A percentile compares a stretch with the other conserved stretches of the same genome.
phyloP scores from a whole-genome alignment of 2,888 invertebrate genomes.

The Agonopterix subpropinquella region DNA sequence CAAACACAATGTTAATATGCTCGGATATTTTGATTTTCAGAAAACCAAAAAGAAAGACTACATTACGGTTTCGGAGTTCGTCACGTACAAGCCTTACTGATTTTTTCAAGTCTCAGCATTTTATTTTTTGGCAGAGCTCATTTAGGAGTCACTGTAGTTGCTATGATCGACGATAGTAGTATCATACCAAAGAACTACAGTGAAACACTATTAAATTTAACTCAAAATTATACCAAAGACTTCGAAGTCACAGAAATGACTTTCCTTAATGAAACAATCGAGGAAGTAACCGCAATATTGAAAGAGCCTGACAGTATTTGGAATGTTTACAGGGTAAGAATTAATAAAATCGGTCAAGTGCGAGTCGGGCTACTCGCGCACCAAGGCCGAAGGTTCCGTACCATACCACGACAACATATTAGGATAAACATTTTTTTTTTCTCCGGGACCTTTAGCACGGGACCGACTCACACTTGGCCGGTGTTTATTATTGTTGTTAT shows the following conservation, averaged over 20 bases:
- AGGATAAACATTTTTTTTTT: too few relatives aligned
- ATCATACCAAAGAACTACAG: background rate
- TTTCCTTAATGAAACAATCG: background rate
- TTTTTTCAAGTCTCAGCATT: constrained; percentile 25
- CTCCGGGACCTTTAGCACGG: too few relatives aligned
- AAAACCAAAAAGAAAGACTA: too few relatives aligned
- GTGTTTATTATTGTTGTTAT: too few relatives aligned
- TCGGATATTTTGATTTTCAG: too few relatives aligned
- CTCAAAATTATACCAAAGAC: background rate
- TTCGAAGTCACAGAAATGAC: background rate
- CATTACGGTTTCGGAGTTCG: constrained; percentile 39
- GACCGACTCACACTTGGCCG: too few relatives aligned
- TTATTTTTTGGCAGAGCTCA: constrained; percentile 35
- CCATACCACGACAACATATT: too few relatives aligned
- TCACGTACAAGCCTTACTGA: constrained; percentile 33
- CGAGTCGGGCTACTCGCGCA: too few relatives aligned
- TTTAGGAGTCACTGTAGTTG: constrained; percentile 45
- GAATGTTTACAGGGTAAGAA: constrained; percentile 19
- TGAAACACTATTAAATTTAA: background rate
- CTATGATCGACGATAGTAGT: constrained; percentile 33
- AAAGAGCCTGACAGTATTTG: constrained; percentile 7
- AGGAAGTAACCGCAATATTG: background rate
- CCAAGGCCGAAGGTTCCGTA: too few relatives aligned
- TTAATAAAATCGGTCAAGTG: too few relatives aligned
- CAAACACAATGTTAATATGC: too few relatives aligned